Percentiles rank a stretch among this genome's conserved stretches.
These are phyloP conservation scores for Falcaria lacertinaria DNA, from an alignment of 2,888 invertebrate genomes.

Conservation along the genomic window DNA sequence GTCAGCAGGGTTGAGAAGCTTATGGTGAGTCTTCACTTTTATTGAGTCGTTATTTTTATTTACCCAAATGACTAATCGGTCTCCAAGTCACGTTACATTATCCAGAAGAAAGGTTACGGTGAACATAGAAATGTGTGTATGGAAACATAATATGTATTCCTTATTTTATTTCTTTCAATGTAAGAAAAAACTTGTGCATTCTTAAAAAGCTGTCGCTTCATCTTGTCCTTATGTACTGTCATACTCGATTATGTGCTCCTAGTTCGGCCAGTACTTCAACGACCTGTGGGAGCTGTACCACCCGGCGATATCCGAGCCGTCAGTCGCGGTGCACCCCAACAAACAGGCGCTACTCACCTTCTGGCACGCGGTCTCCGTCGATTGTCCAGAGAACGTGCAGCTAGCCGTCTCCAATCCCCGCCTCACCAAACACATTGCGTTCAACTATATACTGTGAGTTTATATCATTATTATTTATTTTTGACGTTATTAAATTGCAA, in stretches of 20 bases:
- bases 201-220: too few species aligned
- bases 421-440: conserved; percentile 96
- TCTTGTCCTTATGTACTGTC: too few species aligned
- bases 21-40: conserved; percentile 83
- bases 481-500: too few species aligned
- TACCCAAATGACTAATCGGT: too few species aligned
- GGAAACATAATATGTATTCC: too few species aligned
- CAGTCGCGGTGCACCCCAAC: conserved; percentile 96
- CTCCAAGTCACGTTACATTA: too few species aligned
- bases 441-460: conserved; percentile 96
- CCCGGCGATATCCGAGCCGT: conserved; percentile 95
- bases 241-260: too few species aligned
- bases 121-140: too few species aligned
- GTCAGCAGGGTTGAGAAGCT: conserved; percentile 94
- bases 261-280: conserved; percentile 95
- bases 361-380: conserved; percentile 95
- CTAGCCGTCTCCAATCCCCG: conserved; percentile 92
- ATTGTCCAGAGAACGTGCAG: conserved; percentile 95
- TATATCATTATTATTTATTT: not conserved
- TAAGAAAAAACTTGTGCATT: not conserved
- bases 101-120: too few species aligned
- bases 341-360: conserved; percentile 95
- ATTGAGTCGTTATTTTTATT: not conserved
- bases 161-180: too few species aligned
- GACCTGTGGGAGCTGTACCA: conserved; percentile 97